Conservation (phyloP, 2,888 invertebrate species). For the Macrosiphum euphorbiae region DNA sequence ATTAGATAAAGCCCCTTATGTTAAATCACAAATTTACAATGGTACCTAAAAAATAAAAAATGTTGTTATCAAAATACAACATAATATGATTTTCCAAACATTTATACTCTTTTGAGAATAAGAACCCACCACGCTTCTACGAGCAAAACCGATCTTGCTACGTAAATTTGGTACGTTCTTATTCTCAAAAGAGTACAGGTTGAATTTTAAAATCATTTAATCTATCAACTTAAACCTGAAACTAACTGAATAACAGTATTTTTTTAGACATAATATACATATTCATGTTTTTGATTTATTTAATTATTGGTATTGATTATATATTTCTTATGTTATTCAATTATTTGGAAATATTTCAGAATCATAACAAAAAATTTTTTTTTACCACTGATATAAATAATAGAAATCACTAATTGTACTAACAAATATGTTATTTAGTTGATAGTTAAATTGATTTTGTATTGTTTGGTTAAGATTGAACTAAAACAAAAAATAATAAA, state of each 20-base stretch:
- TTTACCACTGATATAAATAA: too few species aligned
- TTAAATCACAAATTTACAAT: too few species aligned
- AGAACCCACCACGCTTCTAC: too few species aligned
- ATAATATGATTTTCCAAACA: not conserved
- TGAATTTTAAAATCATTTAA: not conserved
- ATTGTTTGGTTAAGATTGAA: not conserved
- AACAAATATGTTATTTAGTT: not conserved
- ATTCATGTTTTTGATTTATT: too few species aligned
- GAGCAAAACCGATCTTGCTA: too few species aligned
- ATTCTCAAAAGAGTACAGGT: not conserved
- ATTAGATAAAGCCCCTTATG: not conserved
- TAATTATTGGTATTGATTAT: too few species aligned
- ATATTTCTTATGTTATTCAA: too few species aligned
- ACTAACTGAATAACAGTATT: not conserved
- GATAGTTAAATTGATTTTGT: not conserved
- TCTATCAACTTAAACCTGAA: not conserved
- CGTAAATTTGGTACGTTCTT: too few species aligned
- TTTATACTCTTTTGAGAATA: not conserved
- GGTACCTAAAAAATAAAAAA: not conserved
- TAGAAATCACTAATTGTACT: not conserved
- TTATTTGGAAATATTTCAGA: too few species aligned
- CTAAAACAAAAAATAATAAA: not conserved
- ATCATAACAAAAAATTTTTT: too few species aligned
- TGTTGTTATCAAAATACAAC: not conserved
- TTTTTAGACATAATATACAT: too few species aligned